phyloP scores from a whole-genome alignment of 2,113 vertebrate species.

The Alexandromys fortis region DNA sequence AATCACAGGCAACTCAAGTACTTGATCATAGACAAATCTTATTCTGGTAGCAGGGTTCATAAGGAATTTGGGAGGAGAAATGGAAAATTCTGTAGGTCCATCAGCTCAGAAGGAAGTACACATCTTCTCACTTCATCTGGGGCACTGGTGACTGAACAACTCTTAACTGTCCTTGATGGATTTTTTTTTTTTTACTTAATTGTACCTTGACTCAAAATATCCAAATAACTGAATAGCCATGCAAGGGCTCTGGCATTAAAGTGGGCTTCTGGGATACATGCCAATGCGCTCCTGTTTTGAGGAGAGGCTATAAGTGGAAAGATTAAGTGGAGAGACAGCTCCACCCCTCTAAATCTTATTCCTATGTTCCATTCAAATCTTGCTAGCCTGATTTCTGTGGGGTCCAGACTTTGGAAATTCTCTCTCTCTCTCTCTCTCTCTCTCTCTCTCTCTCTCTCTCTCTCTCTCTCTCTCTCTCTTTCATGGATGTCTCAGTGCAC shows the following conservation, averaged over 20 bases:
- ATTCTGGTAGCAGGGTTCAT: constrained; percentile 33
- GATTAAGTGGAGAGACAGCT: constrained; percentile 75
- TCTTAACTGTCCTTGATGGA: constrained; percentile 46
- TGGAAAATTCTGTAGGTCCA: constrained; percentile 30
- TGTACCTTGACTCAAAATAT: constrained; percentile 75
- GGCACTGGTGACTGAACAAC: background rate
- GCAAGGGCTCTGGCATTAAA: constrained; percentile 58
- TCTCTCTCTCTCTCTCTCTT: background rate
- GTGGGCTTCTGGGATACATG: constrained; percentile 72
- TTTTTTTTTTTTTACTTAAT: constrained; percentile 66
- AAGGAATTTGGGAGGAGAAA: constrained; percentile 16
- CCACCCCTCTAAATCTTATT: constrained; percentile 76
- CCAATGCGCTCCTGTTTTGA: constrained; percentile 73
- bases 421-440: background rate
- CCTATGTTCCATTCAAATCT: constrained; percentile 79
- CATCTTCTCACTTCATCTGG: constrained; percentile 40
- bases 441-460: constrained; percentile 39
- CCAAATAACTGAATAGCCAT: constrained; percentile 64
- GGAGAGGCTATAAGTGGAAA: constrained; percentile 76
- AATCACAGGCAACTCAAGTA: constrained; percentile 39
- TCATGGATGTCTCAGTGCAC: constrained; percentile 79
- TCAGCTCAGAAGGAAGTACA: constrained; percentile 5
- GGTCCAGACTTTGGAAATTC: constrained; percentile 78
- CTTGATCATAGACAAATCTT: constrained; percentile 41
- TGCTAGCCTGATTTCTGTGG: constrained; percentile 78